phyloP scores from a whole-genome alignment of 2,113 vertebrate genomes.

The Antigone vipio region DNA sequence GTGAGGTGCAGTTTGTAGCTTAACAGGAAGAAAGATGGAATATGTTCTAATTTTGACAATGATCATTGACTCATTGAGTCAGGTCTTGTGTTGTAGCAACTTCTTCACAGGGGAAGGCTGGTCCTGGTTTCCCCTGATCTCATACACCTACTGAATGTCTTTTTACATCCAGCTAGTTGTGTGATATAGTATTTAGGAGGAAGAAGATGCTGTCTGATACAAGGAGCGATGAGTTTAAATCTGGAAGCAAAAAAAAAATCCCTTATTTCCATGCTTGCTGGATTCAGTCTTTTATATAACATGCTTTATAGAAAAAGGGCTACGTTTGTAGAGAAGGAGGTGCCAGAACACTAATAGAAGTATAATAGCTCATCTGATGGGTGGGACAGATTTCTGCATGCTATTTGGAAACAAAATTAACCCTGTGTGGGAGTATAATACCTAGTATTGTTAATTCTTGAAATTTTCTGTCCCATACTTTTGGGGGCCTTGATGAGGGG shows the following conservation, averaged over 20 bases:
- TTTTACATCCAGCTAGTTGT: neutral
- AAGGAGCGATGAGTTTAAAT: neutral
- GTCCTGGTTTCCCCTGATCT: neutral
- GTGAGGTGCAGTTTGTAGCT: neutral
- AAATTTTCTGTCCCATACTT: neutral
- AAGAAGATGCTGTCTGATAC: neutral
- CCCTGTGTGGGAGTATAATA: neutral
- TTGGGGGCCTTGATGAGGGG: neutral
- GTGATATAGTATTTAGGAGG: neutral
- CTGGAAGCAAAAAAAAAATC: neutral
- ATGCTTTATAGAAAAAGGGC: neutral
- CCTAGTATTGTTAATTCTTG: neutral
- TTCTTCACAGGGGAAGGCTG: neutral
- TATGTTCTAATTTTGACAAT: neutral
- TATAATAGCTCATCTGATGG: conserved; percentile 28
- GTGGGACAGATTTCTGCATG: neutral
- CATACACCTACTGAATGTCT: neutral
- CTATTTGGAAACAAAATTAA: neutral
- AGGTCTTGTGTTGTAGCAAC: neutral
- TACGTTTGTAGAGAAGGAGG: conserved; percentile 30
- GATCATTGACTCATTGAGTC: neutral
- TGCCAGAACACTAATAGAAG: conserved; percentile 30
- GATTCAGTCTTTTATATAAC: neutral
- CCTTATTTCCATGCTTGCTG: neutral
- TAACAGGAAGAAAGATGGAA: neutral